Conservation (phyloP, 92 coral and sea anemone species). For the Palythoa grandis region DNA sequence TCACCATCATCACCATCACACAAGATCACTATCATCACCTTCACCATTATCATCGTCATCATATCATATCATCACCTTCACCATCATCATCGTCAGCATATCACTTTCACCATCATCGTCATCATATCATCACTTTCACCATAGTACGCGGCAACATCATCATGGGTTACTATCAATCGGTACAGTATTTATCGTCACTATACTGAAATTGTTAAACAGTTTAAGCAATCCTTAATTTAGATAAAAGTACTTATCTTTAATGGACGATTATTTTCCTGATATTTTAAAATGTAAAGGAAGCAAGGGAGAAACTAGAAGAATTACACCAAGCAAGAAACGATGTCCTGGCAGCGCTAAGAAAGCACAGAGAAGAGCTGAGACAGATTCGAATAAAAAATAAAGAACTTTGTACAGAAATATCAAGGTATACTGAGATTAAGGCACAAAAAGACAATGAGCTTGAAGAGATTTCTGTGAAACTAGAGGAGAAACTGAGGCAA, state of each 20-base stretch:
- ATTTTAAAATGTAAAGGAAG: slow-evolving; percentile 48
- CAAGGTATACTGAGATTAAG: slow-evolving; percentile 39
- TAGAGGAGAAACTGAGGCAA: slow-evolving; percentile 16
- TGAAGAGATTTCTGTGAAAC: not conserved
- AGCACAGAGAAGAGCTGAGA: slow-evolving; percentile 74
- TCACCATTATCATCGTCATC: too few species aligned
- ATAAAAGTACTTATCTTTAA: not conserved
- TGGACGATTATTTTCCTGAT: not conserved
- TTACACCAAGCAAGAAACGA: slow-evolving; percentile 72
- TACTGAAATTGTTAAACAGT: too few species aligned
- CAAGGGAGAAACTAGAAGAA: slow-evolving; percentile 63
- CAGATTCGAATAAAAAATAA: slow-evolving; percentile 54
- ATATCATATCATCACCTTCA: too few species aligned
- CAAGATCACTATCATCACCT: too few species aligned
- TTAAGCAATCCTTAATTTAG: too few species aligned
- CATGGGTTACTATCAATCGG: too few species aligned
- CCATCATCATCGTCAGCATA: too few species aligned
- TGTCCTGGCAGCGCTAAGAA: slow-evolving; percentile 64
- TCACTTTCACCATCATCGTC: too few species aligned
- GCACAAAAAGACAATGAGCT: slow-evolving; percentile 41
- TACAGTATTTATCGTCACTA: too few species aligned
- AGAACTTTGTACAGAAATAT: slow-evolving; percentile 54
- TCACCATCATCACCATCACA: too few species aligned
- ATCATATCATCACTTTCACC: too few species aligned
- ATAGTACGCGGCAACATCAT: too few species aligned